Evolutionary conservation across 2,888 invertebrate genomes (phyloP).

Genomic region (Lasioglossum vierecki): DNA sequence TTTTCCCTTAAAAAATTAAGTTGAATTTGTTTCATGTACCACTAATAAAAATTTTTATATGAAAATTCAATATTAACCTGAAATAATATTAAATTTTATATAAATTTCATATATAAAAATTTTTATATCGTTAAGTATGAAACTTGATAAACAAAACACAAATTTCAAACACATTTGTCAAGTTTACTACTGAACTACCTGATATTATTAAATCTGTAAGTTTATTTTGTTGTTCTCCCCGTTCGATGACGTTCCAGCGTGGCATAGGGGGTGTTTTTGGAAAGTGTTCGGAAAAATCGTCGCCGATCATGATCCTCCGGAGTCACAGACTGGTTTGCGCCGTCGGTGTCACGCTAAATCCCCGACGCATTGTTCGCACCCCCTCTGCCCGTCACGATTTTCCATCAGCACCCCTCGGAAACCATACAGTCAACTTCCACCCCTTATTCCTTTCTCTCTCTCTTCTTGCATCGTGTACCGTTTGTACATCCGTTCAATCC

Average conservation of each 20-base stretch:
- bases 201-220: not conserved
- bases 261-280: not conserved
- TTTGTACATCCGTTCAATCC: conserved; percentile 59
- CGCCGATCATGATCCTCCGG: conserved; percentile 25
- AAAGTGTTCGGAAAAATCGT: not conserved
- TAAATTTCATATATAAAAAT: too few relatives aligned
- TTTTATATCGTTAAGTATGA: too few relatives aligned
- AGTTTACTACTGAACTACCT: too few relatives aligned
- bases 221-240: not conserved
- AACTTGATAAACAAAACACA: too few relatives aligned
- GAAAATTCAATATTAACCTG: too few relatives aligned
- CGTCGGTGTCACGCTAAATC: conserved; percentile 81
- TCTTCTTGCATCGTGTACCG: conserved; percentile 50
- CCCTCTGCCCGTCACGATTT: conserved; percentile 74
- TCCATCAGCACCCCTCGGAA: conserved; percentile 76
- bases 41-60: too few relatives aligned
- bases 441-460: conserved; percentile 50
- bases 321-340: conserved; percentile 74
- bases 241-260: not conserved
- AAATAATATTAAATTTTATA: too few relatives aligned
- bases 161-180: too few relatives aligned
- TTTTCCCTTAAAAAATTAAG: not conserved
- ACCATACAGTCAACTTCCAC: conserved; percentile 63
- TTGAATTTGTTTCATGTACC: not conserved
- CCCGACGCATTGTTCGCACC: conserved; percentile 79